Conservation (phyloP, 2,113 vertebrate species). For the Marmota monax region DNA sequence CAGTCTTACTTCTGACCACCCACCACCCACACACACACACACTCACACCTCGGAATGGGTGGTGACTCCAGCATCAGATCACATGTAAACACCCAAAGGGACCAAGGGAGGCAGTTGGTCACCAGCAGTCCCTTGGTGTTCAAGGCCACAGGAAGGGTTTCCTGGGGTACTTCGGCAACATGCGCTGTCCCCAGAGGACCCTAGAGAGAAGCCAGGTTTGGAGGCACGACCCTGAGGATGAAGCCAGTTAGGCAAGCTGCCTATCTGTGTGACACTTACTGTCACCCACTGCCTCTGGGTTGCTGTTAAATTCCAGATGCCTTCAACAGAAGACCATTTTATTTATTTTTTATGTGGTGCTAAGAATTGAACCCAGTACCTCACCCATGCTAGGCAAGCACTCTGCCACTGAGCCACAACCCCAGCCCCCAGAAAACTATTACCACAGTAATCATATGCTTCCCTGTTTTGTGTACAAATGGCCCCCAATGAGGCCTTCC, state of each 20-base stretch:
- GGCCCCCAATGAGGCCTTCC: not conserved
- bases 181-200: not conserved
- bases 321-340: not conserved
- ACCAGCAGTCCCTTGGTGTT: not conserved
- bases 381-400: no score
- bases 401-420: no score
- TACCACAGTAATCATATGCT: no score
- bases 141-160: not conserved
- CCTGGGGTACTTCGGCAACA: not conserved
- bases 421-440: no score
- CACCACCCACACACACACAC: not conserved
- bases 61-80: not conserved
- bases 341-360: no score
- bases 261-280: rapidly evolving
- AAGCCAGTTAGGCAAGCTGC: not conserved
- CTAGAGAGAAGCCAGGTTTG: not conserved
- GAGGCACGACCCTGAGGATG: no score
- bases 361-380: no score
- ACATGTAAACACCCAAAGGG: not conserved
- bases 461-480: not conserved
- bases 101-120: not conserved
- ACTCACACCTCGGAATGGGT: not conserved
- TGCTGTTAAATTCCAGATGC: not conserved
- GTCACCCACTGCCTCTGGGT: not conserved
- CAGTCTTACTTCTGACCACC: not conserved